Base-by-base conservation (phyloP, 2,888 invertebrate species). In the Drosophila melanosoma region DNA sequence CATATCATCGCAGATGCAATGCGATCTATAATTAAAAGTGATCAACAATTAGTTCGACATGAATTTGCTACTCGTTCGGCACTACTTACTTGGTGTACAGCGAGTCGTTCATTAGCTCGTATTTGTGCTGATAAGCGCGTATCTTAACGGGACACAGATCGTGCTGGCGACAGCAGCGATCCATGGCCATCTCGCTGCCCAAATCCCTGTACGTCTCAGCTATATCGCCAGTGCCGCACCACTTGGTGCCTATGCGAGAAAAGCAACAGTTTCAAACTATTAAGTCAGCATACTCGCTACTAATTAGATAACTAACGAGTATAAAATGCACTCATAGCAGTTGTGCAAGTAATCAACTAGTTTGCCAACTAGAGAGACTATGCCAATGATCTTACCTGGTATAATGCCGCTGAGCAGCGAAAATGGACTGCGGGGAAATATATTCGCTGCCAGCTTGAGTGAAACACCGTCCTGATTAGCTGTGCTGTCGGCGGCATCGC, bases 201-300 rank as follows among this genome's bases (percentile, higher is more conserved):
- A 98, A 94, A 93, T 98, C 98, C 92, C 96, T 96, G 93, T 97
- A 98, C 90, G 96, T 95, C 26, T 95, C 94, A 0, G 98, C 98
- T 81, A 97, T 95, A 92, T 98, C 98, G 1, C 98, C 98, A 0
- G 97, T 96, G 23, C 98, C 98, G 91, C 98, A 98, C 97, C 97
- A 98, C 93, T 97, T 97, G 45, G 97, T 98, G 75, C 97, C 97
- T 97, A 91, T 0, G 93, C 7, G 15, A 11, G 15, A 1, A 26
- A 7, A 49, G 11, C n/a, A 42, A 20, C 35, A 11, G 29, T 33
- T 17, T 15, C 20, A 29, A 20, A n/a, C 29, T 4, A 57, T 29
- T 29, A 29, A 29, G 29, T 29, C 29, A 29, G 29, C 11, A 4
- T 17, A 51, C 17, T 3, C 48, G 38, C 3, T 29, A 8, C 15